These are phyloP conservation scores for Diglossa cyanea DNA, from an alignment of 2,797 vertebrate species.

Conservation along the genomic window DNA sequence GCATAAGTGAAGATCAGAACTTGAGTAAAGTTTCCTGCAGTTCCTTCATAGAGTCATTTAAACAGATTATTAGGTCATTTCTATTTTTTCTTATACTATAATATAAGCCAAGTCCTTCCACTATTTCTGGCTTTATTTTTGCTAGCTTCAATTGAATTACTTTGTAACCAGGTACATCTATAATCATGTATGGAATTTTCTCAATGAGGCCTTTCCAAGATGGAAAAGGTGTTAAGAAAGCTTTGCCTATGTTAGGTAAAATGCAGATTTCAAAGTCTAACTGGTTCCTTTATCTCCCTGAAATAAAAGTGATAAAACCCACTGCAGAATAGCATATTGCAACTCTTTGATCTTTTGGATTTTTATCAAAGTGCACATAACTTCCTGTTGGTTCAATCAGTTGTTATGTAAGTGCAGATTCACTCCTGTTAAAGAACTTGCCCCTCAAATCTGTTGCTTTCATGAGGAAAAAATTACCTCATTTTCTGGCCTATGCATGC, in stretches of 20 bases:
- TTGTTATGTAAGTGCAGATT: not conserved
- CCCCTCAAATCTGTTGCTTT: not conserved
- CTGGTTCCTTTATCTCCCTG: not conserved
- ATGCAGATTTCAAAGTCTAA: conserved; percentile 1
- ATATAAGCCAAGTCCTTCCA: not conserved
- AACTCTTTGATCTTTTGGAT: not conserved
- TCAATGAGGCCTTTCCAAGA: not conserved
- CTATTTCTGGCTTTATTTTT: not conserved
- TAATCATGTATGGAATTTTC: not conserved
- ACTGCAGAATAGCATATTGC: not conserved
- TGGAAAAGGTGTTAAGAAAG: not conserved
- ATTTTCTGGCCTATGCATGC: not conserved
- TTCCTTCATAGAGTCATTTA: not conserved
- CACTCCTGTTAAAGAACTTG: not conserved
- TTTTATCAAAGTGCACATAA: not conserved
- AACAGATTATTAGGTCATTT: not conserved
- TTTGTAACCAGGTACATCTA: not conserved
- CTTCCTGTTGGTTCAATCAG: not conserved
- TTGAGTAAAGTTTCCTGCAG: not conserved
- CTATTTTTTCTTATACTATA: not conserved
- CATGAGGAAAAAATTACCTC: not conserved
- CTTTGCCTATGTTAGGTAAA: not conserved
- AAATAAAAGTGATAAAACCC: not conserved
- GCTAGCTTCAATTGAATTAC: not conserved
- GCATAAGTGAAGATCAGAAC: not conserved